Conservation (phyloP, 2,113 vertebrate species). For the Entelurus aequoreus region DNA sequence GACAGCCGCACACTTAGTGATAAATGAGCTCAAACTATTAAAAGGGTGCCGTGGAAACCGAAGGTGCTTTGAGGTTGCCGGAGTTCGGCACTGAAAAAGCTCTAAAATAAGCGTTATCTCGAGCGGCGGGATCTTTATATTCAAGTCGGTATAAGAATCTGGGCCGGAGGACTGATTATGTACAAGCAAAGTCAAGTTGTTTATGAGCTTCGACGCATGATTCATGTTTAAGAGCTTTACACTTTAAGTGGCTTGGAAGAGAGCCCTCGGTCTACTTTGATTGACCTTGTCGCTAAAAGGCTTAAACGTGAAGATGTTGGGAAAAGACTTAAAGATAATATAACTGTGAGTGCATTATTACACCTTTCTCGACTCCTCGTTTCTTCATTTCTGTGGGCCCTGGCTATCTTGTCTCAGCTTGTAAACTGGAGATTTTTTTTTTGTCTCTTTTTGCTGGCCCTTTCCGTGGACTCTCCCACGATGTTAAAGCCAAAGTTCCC, state of each 20-base stretch:
- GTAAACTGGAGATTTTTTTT: slow-evolving; percentile 10
- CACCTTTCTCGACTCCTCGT: not conserved
- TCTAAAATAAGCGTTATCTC: slow-evolving; percentile 51
- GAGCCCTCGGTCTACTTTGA: slow-evolving; percentile 7
- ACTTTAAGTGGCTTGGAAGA: slow-evolving; percentile 43
- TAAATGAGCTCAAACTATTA: too few species aligned
- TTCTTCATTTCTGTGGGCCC: not conserved
- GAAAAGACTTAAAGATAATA: too few species aligned
- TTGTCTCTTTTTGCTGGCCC: not conserved
- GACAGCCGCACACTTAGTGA: too few species aligned
- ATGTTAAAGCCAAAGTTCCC: slow-evolving; percentile 59
- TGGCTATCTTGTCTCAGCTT: slow-evolving; percentile 7
- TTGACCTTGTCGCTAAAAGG: slow-evolving; percentile 24
- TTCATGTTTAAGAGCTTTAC: slow-evolving; percentile 45
- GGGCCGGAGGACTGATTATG: slow-evolving; percentile 9
- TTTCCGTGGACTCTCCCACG: slow-evolving; percentile 33
- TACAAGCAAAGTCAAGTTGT: slow-evolving; percentile 35
- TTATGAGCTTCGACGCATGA: slow-evolving; percentile 40
- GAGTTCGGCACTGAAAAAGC: slow-evolving; percentile 11
- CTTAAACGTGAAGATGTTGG: too few species aligned
- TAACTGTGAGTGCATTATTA: not conserved
- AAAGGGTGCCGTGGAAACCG: too few species aligned
- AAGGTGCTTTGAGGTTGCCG: too few species aligned
- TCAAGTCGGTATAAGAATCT: slow-evolving; percentile 21
- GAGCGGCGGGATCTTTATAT: slow-evolving; percentile 40